Evolutionary conservation across 2,113 vertebrate species (phyloP), one percentile per base, ranked within the genome.

Genomic region (Brachyistius frenatus): DNA sequence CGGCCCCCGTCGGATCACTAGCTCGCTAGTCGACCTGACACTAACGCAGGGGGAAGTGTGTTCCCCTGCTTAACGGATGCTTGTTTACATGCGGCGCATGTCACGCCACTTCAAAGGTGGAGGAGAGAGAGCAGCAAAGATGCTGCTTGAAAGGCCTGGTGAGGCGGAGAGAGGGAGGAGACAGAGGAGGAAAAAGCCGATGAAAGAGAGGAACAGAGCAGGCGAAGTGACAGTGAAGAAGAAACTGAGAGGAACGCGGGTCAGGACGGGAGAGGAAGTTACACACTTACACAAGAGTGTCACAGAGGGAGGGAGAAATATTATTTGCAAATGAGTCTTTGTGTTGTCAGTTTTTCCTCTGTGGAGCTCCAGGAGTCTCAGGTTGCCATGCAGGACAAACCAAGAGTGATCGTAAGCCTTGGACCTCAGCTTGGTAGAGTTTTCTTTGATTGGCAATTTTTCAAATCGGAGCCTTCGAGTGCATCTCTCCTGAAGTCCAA

Each of bases 11-110:
- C 66, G 76, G 80, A 86, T 90, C 86, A 78, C 74, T 74, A 13
- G 80, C 81, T 81, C 50, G 11, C 80, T 35, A 69, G 78, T 84
- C 80, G 80, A 44, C 76, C 82, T 91, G 89, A 91, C 90, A 79
- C 84, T 88, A 84, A 87, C 75, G 69, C 88, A 65, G 83, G 86
- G 63, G 73, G 86, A 88, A 91, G 86, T 86, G 85, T 91, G 90
- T 87, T 88, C 82, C 83, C 80, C 79, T 60, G 85, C 81, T 86
- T 81, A 81, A 79, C 74, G 47, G 73, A 66, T 78, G 66, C 85
- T 88, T 90, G 89, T 91, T 91, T 92, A 92, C 90, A 93, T 69
- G 88, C 62, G 31, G 30, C 31, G 67, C 76, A 67, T 91, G 87
- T 91, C 85, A 86, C 64, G 4, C 78, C 3, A 65, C 89, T 92